Evolutionary conservation across 92 coral and sea anemone genomes (phyloP).

Genomic region (Montipora capitata): DNA sequence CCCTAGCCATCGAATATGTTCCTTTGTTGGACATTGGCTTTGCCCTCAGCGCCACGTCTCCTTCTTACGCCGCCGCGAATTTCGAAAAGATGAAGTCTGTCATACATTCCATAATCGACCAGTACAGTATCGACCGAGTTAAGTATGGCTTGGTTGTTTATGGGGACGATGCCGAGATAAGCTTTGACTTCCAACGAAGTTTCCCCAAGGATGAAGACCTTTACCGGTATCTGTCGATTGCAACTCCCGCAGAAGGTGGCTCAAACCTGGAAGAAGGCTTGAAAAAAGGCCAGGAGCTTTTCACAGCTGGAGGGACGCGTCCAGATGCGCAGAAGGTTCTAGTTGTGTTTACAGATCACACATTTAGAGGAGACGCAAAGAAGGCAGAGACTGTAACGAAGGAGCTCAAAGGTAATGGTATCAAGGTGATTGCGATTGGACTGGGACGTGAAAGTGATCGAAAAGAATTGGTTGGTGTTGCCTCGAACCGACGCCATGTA

Average conservation of each 20-base stretch:
- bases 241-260: constrained; percentile 54
- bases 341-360: constrained; percentile 84
- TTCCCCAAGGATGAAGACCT: constrained; percentile 65
- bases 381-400: constrained; percentile 17
- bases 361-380: constrained; percentile 23
- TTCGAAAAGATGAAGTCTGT: constrained; percentile 80
- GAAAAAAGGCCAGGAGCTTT: constrained; percentile 66
- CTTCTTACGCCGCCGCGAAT: constrained; percentile 63
- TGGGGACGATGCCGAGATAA: constrained; percentile 60
- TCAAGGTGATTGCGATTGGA: constrained; percentile 76
- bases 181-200: constrained; percentile 49
- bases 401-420: constrained; percentile 41
- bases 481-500: constrained; percentile 64
- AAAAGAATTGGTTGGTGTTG: constrained; percentile 58
- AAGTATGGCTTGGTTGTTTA: constrained; percentile 74
- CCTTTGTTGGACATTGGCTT: constrained; percentile 81
- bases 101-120: constrained; percentile 72
- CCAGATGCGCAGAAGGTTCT: constrained; percentile 78
- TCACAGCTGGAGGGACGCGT: constrained; percentile 73
- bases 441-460: constrained; percentile 68
- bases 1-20: constrained; percentile 36
- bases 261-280: constrained; percentile 80
- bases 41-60: constrained; percentile 75
- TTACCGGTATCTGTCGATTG: constrained; percentile 48
- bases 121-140: constrained; percentile 75